Conservation (phyloP, 2,888 invertebrate species). For the Girardia tigrina region DNA sequence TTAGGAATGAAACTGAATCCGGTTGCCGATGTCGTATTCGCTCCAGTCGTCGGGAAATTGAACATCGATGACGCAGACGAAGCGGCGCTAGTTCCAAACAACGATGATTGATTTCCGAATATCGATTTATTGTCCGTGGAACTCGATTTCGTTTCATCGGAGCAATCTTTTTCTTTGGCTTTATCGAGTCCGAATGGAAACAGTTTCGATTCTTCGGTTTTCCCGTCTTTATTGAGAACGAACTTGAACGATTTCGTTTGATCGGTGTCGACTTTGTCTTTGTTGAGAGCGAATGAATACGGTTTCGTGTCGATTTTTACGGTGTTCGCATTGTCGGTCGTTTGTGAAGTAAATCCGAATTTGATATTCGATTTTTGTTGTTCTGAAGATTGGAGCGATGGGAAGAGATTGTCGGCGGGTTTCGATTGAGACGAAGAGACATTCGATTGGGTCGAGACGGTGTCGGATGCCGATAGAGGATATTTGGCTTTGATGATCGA, state of each 20-base stretch:
- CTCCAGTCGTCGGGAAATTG: background rate
- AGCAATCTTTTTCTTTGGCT: background rate
- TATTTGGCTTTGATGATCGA: constrained; percentile 40
- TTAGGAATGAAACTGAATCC: background rate
- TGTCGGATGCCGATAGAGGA: constrained; percentile 10
- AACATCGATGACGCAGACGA: background rate
- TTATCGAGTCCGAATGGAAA: background rate
- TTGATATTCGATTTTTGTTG: background rate
- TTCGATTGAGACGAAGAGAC: no score
- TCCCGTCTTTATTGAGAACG: background rate
- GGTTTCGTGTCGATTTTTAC: no score
- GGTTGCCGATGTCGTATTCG: background rate
- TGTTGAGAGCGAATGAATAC: background rate
- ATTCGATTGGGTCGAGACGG: background rate
- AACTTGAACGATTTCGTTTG: no score
- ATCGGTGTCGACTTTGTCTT: background rate
- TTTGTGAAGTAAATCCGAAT: background rate
- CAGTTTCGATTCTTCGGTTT: background rate
- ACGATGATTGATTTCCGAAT: background rate
- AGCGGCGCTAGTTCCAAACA: background rate
- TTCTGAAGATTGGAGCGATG: background rate
- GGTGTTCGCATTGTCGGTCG: background rate
- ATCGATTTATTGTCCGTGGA: no score
- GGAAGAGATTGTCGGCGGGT: background rate
- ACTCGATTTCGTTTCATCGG: background rate